Percentiles rank a stretch among this genome's conserved stretches.
Conservation (phyloP, 2,797 vertebrate species). For the Cercopithecus petaurista region DNA sequence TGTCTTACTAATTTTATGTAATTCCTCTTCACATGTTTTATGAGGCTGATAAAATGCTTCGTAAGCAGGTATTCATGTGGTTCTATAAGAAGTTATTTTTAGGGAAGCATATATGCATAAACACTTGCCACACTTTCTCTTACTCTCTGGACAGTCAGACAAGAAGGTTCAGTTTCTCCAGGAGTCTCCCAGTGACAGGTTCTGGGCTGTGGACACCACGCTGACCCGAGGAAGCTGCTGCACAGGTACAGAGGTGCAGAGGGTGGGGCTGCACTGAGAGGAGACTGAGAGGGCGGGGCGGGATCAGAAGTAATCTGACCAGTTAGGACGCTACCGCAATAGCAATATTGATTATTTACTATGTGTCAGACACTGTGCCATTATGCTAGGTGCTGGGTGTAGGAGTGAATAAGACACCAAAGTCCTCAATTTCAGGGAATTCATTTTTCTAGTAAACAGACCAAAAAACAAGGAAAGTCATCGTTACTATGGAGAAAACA, state of each 20-base stretch:
- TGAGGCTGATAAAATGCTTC: not conserved
- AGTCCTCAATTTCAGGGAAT: not conserved
- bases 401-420: not conserved
- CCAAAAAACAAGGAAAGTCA: not conserved
- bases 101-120: not conserved
- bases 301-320: not conserved
- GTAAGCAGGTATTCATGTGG: not conserved
- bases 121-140: not conserved
- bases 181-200: not conserved
- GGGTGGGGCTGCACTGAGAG: not conserved
- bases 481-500: not conserved
- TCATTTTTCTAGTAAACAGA: not conserved
- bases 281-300: no score
- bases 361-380: not conserved
- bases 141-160: not conserved
- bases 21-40: not conserved
- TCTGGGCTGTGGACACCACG: not conserved
- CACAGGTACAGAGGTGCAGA: not conserved
- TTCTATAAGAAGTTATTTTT: not conserved
- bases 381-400: not conserved
- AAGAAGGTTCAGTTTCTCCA: not conserved
- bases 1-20: not conserved
- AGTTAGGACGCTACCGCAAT: not conserved
- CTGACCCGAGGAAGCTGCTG: rapidly evolving
- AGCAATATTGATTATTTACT: not conserved